These are phyloP conservation scores for Laticauda colubrina DNA, from an alignment of 2,113 vertebrate genomes.

Conservation along the genomic window DNA sequence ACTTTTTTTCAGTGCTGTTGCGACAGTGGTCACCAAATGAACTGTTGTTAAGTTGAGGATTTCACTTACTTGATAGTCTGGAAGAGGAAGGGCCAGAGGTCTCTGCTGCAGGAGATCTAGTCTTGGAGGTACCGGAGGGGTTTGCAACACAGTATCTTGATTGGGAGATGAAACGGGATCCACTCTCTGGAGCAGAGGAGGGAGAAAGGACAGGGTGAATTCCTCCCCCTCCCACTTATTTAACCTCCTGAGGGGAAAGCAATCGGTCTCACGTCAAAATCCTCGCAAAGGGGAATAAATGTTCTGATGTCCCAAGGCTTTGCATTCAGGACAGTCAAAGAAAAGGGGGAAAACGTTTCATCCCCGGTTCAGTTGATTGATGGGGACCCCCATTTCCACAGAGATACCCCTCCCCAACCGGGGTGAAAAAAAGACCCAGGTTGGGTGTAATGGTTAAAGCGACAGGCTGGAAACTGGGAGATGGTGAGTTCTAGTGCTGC, in stretches of 20 bases:
- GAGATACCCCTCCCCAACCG: background rate
- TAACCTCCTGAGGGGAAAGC: background rate
- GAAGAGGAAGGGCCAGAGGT: slow-evolving; percentile 66
- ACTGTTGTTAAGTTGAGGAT: background rate
- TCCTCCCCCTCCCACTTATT: background rate
- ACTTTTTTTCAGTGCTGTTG: background rate
- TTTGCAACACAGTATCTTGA: slow-evolving; percentile 62
- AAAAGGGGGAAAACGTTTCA: background rate
- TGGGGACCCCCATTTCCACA: background rate
- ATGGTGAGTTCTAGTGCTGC: background rate
- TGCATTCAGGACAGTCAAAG: background rate
- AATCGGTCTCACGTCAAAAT: background rate
- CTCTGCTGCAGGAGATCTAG: slow-evolving; percentile 70
- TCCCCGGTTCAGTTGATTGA: background rate
- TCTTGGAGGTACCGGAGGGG: slow-evolving; percentile 77
- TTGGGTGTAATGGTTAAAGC: background rate
- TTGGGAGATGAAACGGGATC: background rate
- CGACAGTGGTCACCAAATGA: background rate
- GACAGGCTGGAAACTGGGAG: background rate
- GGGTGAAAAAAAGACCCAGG: background rate
- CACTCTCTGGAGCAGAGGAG: background rate
- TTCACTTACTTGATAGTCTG: slow-evolving; percentile 64
- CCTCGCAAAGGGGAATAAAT: background rate
- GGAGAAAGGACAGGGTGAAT: background rate
- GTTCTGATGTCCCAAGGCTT: background rate